These are phyloP conservation scores for Agrochola lychnidis DNA, from an alignment of 2,888 invertebrate genomes.

Conservation along the genomic window DNA sequence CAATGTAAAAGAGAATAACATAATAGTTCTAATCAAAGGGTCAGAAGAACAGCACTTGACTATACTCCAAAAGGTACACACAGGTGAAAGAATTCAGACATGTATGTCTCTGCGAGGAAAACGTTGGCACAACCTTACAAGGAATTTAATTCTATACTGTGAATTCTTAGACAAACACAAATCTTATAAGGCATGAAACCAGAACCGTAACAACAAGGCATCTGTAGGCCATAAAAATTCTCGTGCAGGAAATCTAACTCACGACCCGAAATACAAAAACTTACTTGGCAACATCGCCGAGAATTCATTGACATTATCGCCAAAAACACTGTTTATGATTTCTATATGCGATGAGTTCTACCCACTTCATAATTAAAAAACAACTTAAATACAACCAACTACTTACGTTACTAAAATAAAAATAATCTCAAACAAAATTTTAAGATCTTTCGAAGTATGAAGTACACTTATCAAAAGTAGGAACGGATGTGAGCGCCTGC, in stretches of 20 bases:
- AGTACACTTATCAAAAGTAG: conserved; percentile 56
- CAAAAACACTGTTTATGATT: conserved; percentile 6
- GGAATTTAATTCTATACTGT: neutral
- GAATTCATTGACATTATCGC: conserved; percentile 9
- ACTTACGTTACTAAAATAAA: neutral
- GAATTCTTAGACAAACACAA: neutral
- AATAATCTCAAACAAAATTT: conserved; percentile 24
- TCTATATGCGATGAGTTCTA: neutral
- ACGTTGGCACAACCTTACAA: neutral
- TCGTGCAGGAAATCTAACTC: neutral
- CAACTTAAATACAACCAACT: conserved; percentile 5
- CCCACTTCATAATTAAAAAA: conserved; percentile 4
- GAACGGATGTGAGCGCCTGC: conserved; percentile 51
- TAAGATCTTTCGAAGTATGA: conserved; percentile 35
- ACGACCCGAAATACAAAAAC: neutral
- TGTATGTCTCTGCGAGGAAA: neutral
- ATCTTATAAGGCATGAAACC: conserved; percentile 15
- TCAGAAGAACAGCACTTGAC: neutral
- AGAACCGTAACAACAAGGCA: conserved; percentile 1
- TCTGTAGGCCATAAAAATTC: neutral
- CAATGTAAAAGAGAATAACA: neutral
- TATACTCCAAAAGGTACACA: neutral
- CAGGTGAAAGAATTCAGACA: neutral
- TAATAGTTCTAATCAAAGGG: neutral
- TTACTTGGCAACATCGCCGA: neutral